These are phyloP conservation scores for Manacus vitellinus DNA, from an alignment of 2,113 vertebrate genomes.

Conservation along the genomic window DNA sequence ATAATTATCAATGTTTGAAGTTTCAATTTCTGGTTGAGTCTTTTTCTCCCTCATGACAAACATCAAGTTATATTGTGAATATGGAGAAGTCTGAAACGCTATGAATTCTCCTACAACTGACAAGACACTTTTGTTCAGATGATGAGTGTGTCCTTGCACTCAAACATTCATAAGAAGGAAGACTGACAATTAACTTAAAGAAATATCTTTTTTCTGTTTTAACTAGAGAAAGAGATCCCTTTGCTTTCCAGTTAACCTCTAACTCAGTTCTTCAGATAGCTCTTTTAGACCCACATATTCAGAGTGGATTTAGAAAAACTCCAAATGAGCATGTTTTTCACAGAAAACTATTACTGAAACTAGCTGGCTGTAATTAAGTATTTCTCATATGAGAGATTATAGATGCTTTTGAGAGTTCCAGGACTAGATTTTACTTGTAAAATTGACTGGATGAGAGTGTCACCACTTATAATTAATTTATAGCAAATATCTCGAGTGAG, in stretches of 20 bases:
- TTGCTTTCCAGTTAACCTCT: neutral
- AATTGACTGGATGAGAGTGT: neutral
- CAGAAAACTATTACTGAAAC: neutral
- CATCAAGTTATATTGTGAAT: neutral
- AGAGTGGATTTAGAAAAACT: neutral
- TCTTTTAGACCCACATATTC: neutral
- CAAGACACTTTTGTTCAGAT: neutral
- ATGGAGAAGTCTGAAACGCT: neutral
- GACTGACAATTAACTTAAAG: neutral
- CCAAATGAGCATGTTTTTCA: neutral
- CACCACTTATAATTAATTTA: neutral
- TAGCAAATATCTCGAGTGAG: neutral
- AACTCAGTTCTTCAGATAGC: neutral
- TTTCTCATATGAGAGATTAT: neutral
- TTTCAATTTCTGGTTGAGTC: neutral
- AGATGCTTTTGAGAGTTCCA: neutral
- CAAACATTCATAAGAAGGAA: neutral
- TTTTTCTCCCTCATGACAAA: neutral
- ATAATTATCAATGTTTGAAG: neutral
- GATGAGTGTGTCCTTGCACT: neutral
- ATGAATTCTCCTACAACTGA: neutral
- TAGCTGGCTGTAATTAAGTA: neutral
- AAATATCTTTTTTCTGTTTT: neutral
- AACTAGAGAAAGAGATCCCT: neutral
- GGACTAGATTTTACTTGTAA: conserved; percentile 4